Percentiles rank a stretch among this genome's conserved stretches.
phyloP scores from a whole-genome alignment of 2,888 invertebrate genomes.

The Girardia tigrina region DNA sequence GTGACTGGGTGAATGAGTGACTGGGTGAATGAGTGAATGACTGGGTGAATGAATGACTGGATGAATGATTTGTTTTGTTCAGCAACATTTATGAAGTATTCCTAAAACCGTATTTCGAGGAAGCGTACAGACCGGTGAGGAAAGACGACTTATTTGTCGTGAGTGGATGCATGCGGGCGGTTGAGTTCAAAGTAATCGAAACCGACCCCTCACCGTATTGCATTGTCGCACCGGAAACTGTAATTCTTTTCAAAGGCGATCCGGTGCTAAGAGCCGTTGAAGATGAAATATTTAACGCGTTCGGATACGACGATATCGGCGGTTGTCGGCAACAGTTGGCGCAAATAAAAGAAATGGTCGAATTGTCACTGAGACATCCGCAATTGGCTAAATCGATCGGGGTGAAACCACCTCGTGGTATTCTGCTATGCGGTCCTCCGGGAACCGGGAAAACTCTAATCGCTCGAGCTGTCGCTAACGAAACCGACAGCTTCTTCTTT shows the following conservation, averaged over 20 bases:
- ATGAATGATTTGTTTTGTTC: too few relatives aligned
- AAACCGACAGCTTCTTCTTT: conserved; percentile 98
- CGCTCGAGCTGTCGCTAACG: conserved; percentile 94
- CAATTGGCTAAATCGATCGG: conserved; percentile 97
- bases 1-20: too few relatives aligned
- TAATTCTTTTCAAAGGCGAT: conserved; percentile 98
- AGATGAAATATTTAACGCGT: too few relatives aligned
- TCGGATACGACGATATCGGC: conserved; percentile 98
- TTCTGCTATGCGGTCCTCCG: conserved; percentile 79
- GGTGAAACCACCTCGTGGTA: conserved; percentile 90
- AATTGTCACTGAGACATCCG: conserved; percentile 87
- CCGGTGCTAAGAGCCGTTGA: conserved; percentile 93
- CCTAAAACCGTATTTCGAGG: conserved; percentile 94
- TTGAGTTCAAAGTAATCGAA: conserved; percentile 97
- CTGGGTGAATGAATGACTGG: too few relatives aligned
- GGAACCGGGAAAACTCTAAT: conserved; percentile 87
- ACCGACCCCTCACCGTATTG: conserved; percentile 95
- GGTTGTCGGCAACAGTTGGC: conserved; percentile 95
- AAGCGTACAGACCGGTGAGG: conserved; percentile 93
- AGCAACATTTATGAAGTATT: conserved; percentile 89
- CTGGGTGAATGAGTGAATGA: too few relatives aligned
- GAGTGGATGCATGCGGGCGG: conserved; percentile 91
- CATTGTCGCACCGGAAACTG: conserved; percentile 95
- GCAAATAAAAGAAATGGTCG: conserved; percentile 99
- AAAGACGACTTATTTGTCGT: conserved; percentile 88